These are phyloP conservation scores for Drosophila mulleri DNA, from an alignment of 2,888 invertebrate genomes.

Conservation along the genomic window DNA sequence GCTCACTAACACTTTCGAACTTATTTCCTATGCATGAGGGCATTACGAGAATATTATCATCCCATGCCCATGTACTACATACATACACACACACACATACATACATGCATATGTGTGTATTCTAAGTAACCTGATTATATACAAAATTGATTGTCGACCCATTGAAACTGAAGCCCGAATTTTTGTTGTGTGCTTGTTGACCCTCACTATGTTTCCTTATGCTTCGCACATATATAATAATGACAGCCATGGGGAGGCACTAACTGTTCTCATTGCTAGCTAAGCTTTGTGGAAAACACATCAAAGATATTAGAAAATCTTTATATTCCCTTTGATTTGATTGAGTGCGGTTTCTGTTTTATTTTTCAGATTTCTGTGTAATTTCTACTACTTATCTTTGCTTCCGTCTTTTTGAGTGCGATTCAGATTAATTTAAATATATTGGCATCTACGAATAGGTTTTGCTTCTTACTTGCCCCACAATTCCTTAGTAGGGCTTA, in stretches of 20 bases:
- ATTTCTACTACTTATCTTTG: background rate
- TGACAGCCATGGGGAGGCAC: slow-evolving; percentile 31
- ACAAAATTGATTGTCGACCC: slow-evolving; percentile 60
- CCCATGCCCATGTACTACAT: background rate
- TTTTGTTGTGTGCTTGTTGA: slow-evolving; percentile 45
- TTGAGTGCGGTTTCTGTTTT: background rate
- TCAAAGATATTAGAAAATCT: no score
- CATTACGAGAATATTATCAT: slow-evolving; percentile 49
- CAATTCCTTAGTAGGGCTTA: background rate
- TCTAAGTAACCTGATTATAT: background rate
- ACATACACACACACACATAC: background rate
- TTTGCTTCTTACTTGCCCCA: background rate
- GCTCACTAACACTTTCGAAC: slow-evolving; percentile 21
- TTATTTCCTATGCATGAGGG: slow-evolving; percentile 36
- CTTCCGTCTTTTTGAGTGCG: no score
- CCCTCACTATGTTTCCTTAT: slow-evolving; percentile 48
- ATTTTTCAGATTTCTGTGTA: background rate
- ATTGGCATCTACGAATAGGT: background rate
- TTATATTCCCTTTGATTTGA: background rate
- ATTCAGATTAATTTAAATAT: background rate
- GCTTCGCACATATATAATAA: slow-evolving; percentile 43
- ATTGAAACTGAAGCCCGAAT: slow-evolving; percentile 16
- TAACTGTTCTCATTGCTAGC: slow-evolving; percentile 34
- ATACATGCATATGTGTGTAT: slow-evolving; percentile 10
- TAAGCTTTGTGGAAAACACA: slow-evolving; percentile 26